phyloP scores from a whole-genome alignment of 2,888 invertebrate genomes.

The Sinelater perroti region DNA sequence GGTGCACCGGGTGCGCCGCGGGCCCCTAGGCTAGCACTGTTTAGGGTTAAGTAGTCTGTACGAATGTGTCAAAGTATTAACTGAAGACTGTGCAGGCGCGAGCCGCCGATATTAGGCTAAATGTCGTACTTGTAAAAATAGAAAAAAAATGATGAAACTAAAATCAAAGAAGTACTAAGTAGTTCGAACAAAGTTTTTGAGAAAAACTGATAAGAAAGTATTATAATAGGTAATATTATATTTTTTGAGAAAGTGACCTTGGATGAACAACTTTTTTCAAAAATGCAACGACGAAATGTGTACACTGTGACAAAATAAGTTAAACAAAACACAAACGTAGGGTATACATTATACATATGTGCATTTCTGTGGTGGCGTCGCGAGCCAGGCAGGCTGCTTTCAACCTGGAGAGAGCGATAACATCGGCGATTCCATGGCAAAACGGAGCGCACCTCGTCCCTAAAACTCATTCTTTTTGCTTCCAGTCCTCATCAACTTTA shows the following conservation, averaged over 20 bases:
- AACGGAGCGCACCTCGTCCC: no score
- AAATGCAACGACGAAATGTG: slow-evolving; percentile 50
- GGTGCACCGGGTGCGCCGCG: slow-evolving; percentile 16
- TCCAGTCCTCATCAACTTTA: no score
- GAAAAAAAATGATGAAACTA: slow-evolving; percentile 41
- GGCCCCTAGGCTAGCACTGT: slow-evolving; percentile 34
- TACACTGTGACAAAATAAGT: slow-evolving; percentile 29
- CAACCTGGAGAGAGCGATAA: slow-evolving; percentile 19
- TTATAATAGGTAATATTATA: slow-evolving; percentile 58
- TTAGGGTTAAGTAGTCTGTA: slow-evolving; percentile 52
- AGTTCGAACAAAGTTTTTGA: slow-evolving; percentile 53
- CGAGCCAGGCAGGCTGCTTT: slow-evolving; percentile 17
- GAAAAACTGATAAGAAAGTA: slow-evolving; percentile 53
- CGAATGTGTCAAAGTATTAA: slow-evolving; percentile 63
- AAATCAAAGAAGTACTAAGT: slow-evolving; percentile 51
- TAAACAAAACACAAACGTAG: slow-evolving; percentile 6
- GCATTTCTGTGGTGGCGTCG: slow-evolving; percentile 49
- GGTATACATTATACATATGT: slow-evolving; percentile 43
- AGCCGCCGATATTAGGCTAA: slow-evolving; percentile 59
- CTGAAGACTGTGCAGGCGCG: slow-evolving; percentile 62
- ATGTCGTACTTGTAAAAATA: slow-evolving; percentile 56
- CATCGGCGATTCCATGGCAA: background rate
- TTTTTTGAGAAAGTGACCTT: slow-evolving; percentile 63
- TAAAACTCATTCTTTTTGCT: no score
- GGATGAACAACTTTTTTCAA: slow-evolving; percentile 51